phyloP scores from a whole-genome alignment of 2,797 vertebrate species.

The Sebastes trivittatus region DNA sequence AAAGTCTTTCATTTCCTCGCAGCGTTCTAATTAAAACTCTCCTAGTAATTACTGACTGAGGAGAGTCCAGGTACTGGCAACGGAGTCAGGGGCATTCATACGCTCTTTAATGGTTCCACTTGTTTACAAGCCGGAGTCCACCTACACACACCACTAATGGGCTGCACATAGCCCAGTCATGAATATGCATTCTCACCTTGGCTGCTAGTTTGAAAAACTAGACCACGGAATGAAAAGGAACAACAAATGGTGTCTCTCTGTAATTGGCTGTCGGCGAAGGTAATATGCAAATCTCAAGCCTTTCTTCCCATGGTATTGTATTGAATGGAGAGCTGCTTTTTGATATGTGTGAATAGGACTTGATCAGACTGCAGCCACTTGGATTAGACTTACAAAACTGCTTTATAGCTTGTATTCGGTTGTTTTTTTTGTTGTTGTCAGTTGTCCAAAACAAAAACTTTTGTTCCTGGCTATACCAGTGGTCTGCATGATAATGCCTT shows the following conservation, averaged over 20 bases:
- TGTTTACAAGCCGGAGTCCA: slow-evolving; percentile 66
- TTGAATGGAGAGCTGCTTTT: slow-evolving; percentile 56
- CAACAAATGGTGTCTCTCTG: slow-evolving; percentile 64
- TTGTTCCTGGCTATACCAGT: neutral
- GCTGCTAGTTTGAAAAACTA: slow-evolving; percentile 65
- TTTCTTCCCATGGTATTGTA: slow-evolving; percentile 38
- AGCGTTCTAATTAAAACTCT: slow-evolving; percentile 62
- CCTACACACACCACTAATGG: slow-evolving; percentile 72
- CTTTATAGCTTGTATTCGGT: neutral
- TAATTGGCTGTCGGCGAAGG: slow-evolving; percentile 69
- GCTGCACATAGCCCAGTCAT: slow-evolving; percentile 62
- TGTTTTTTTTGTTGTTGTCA: neutral
- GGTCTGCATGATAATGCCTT: neutral
- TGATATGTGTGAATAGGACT: slow-evolving; percentile 53
- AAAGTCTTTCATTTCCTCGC: slow-evolving; percentile 46
- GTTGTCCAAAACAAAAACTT: slow-evolving; percentile 12
- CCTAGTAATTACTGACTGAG: slow-evolving; percentile 58
- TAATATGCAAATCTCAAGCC: slow-evolving; percentile 67
- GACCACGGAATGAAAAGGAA: slow-evolving; percentile 62
- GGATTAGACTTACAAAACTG: slow-evolving; percentile 20
- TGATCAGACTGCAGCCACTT: slow-evolving; percentile 48
- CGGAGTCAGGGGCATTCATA: slow-evolving; percentile 51
- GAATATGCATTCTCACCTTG: slow-evolving; percentile 75
- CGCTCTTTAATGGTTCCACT: slow-evolving; percentile 57
- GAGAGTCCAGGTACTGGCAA: slow-evolving; percentile 59